Percentiles rank a stretch among this genome's conserved stretches.
Evolutionary conservation across 2,888 invertebrate genomes (phyloP).

Genomic region (Amorpha juglandis): DNA sequence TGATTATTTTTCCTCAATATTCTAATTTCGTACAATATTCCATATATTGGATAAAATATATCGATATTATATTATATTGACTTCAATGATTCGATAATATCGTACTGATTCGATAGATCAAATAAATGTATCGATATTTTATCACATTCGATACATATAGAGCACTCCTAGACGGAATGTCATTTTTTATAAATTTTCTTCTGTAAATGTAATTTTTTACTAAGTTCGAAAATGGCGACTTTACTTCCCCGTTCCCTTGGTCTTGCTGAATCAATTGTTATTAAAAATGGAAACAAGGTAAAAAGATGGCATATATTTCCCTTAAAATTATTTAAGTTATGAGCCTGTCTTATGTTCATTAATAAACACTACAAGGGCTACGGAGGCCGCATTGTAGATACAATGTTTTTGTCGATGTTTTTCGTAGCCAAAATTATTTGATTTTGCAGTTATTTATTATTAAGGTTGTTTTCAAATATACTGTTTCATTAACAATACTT

Average conservation of each 20-base stretch:
- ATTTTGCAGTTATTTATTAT: neutral
- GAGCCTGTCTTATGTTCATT: too few relatives aligned
- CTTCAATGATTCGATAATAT: too few relatives aligned
- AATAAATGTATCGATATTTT: too few relatives aligned
- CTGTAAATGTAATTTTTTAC: slow-evolving; percentile 26
- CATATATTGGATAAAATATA: too few relatives aligned
- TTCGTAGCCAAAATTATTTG: neutral
- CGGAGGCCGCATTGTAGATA: too few relatives aligned
- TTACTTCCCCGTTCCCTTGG: slow-evolving; percentile 89
- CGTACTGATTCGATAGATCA: too few relatives aligned
- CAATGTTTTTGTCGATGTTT: neutral
- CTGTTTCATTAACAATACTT: slow-evolving; percentile 21
- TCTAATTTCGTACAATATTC: too few relatives aligned
- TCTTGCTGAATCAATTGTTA: slow-evolving; percentile 87
- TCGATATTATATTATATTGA: too few relatives aligned
- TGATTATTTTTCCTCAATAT: too few relatives aligned
- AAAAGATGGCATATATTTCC: slow-evolving; percentile 38
- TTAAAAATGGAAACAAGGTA: slow-evolving; percentile 90
- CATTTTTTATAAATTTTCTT: slow-evolving; percentile 18
- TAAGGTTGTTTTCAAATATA: slow-evolving; percentile 12
- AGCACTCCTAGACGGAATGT: too few relatives aligned
- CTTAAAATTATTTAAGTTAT: neutral
- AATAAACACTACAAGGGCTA: too few relatives aligned
- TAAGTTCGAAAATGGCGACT: slow-evolving; percentile 88
- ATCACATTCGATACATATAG: too few relatives aligned